These are phyloP conservation scores for Phyllostomus hastatus DNA, from an alignment of 2,113 vertebrate species.

Conservation along the genomic window DNA sequence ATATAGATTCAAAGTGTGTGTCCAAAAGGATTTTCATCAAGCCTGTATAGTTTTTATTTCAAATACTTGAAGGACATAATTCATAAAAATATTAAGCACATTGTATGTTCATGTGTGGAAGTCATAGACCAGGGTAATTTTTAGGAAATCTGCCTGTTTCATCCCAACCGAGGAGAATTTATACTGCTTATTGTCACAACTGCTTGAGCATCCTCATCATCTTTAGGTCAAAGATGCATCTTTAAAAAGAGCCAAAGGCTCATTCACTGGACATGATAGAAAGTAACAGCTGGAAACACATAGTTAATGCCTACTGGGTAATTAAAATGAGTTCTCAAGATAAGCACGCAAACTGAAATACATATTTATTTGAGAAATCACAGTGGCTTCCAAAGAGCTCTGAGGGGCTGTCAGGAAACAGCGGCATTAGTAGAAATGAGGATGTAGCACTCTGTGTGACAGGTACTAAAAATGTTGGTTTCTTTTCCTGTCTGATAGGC, in stretches of 20 bases:
- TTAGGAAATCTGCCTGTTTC: not conserved
- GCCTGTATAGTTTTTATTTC: not conserved
- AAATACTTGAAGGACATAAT: not conserved
- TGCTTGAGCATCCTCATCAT: not conserved
- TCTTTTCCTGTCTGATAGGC: not conserved
- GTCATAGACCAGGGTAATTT: not conserved
- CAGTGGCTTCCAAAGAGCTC: slow-evolving; percentile 1
- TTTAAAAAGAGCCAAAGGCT: slow-evolving; percentile 44
- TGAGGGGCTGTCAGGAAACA: slow-evolving; percentile 42
- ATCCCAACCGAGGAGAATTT: not conserved
- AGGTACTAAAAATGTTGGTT: not conserved
- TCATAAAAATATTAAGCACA: not conserved
- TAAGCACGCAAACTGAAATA: slow-evolving; percentile 44
- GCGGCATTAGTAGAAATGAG: not conserved
- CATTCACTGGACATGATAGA: slow-evolving; percentile 40
- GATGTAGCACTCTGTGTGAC: not conserved
- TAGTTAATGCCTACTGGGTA: slow-evolving; percentile 51
- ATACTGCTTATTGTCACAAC: not conserved
- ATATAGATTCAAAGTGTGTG: not conserved
- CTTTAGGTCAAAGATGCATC: slow-evolving; percentile 53
- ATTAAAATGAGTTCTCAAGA: slow-evolving; percentile 62
- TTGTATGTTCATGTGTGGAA: not conserved
- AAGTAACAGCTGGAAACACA: slow-evolving; percentile 61
- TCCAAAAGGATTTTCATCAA: not conserved
- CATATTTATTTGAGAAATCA: slow-evolving; percentile 66